Conservation (phyloP, 2,113 vertebrate genomes). For the Anser brachyrhynchus region DNA sequence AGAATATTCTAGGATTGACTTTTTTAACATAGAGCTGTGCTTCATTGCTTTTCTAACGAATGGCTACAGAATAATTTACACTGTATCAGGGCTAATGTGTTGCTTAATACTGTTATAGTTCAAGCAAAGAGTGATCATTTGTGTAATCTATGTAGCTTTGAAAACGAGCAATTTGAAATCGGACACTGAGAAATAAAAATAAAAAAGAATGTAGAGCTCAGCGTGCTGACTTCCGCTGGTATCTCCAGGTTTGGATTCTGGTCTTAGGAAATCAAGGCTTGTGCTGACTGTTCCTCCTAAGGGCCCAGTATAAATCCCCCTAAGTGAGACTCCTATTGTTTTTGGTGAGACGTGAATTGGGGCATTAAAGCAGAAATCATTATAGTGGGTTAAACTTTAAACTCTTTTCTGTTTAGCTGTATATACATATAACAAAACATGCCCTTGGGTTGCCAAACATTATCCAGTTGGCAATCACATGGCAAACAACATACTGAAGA, state of each 20-base stretch:
- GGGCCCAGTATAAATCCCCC: neutral
- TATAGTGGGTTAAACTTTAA: conserved; percentile 17
- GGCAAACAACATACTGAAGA: conserved; percentile 11
- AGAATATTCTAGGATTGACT: neutral
- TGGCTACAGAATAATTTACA: neutral
- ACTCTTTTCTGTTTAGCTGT: conserved; percentile 1
- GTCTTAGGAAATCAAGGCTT: neutral
- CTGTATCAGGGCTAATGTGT: neutral
- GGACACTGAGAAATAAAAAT: neutral
- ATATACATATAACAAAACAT: neutral
- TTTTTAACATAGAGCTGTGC: neutral
- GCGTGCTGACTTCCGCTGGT: neutral
- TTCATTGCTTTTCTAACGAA: neutral
- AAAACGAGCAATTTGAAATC: neutral
- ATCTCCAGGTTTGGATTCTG: neutral
- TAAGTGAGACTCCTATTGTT: neutral
- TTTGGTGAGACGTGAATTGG: neutral
- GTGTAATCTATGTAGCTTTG: neutral
- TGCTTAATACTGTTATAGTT: neutral
- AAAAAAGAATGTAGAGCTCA: neutral
- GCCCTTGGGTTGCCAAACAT: neutral
- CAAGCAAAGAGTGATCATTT: neutral
- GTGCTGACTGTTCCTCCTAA: neutral
- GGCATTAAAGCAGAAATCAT: neutral
- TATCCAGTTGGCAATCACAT: conserved; percentile 16